Base-by-base conservation (phyloP, 2,113 vertebrate species). In the Polypterus bichir region DNA sequence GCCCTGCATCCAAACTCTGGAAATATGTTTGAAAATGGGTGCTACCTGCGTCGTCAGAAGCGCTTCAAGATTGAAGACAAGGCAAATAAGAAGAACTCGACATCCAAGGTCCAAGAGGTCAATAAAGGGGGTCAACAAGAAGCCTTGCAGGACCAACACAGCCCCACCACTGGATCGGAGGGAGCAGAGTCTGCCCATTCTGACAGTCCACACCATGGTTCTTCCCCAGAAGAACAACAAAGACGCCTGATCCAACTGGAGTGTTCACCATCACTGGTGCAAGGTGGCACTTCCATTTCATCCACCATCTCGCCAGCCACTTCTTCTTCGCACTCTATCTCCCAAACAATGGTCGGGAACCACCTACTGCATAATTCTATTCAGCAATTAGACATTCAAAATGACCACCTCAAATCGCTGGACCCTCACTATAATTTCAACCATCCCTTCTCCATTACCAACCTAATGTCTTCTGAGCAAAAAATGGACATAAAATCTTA, bases 11-110 rank as follows among this genome's bases (percentile, higher is more conserved):
- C 92, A 3, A 88, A 89, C 69, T 93, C 91, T 0, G 92, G 91
- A 46, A 93, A 94, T 83, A 94, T 94, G 92, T 94, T 94, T 0
- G 91, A 93, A 76, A 93, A 93, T 0, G 91, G 91, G 73, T 93
- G 91, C 78, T 93, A 92, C 74, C 82, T 94, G 69, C 73, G 92
- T 9, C 88, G 92, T 49, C 92, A 94, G 83, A 94, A 93, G 64
- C 88, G 91, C 59, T 94, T 94, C 83, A 94, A 94, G 77, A 81
- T 93, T 3, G 90, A 92, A 66, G 90, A 93, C 27, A 92, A 91
- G 70, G 46, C 66, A 3, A 71, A 72, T 1, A 91, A 86, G 68
- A 86, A 91, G 65, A 77, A 76, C 0, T 52, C 7, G 1, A 51
- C 66, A 0, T 68, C 62, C 1, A 70, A 77, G 62, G 9, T 62